Evolutionary conservation across 2,113 vertebrate species (phyloP).

Genomic region (Plecotus auritus): DNA sequence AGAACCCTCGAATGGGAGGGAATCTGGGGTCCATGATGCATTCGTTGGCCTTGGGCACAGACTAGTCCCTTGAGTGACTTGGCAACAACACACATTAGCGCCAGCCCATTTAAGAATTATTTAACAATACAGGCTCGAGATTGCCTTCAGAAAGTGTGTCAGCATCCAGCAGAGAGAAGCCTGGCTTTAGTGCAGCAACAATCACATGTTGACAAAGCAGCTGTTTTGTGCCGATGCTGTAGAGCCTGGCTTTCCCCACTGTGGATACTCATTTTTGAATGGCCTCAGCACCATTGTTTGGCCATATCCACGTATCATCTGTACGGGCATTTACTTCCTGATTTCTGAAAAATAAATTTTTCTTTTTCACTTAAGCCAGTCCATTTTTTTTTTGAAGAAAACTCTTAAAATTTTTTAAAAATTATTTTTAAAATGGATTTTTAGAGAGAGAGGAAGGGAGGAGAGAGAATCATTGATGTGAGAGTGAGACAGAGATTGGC

Average conservation of each 20-base stretch:
- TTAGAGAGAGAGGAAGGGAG: neutral
- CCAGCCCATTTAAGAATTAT: neutral
- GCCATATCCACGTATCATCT: neutral
- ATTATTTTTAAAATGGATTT: neutral
- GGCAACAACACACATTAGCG: rapidly evolving
- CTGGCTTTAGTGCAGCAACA: neutral
- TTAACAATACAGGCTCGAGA: neutral
- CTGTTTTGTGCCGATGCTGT: neutral
- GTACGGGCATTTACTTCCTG: neutral
- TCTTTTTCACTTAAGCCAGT: neutral
- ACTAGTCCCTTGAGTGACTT: neutral
- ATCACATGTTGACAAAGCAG: neutral
- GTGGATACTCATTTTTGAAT: neutral
- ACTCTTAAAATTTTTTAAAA: neutral
- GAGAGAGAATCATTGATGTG: neutral
- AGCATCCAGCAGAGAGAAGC: neutral
- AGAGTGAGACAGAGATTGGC: too few relatives aligned
- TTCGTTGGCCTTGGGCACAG: neutral
- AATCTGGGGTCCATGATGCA: neutral
- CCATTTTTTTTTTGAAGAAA: neutral
- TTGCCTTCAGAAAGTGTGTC: neutral
- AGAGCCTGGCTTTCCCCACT: neutral
- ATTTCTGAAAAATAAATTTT: neutral
- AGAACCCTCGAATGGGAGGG: neutral
- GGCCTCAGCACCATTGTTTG: neutral